phyloP scores from a whole-genome alignment of 2,113 vertebrate species.

The Coturnix japonica region DNA sequence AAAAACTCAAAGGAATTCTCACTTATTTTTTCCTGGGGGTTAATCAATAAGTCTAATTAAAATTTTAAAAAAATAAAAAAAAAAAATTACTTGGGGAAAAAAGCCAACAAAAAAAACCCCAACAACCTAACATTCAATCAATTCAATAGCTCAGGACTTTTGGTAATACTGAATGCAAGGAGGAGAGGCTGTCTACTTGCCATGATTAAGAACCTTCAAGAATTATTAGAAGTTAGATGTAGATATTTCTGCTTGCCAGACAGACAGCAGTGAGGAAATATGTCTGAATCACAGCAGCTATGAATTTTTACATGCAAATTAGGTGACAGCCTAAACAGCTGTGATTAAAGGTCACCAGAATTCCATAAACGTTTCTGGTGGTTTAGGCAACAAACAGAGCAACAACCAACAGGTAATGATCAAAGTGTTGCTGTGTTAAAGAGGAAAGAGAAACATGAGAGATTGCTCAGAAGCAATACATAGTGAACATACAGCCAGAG shows the following conservation, averaged over 20 bases:
- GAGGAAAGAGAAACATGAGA: not conserved
- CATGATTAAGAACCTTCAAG: not conserved
- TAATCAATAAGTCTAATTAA: not conserved
- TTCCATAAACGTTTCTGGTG: not conserved
- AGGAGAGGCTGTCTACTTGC: not conserved
- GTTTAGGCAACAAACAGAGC: not conserved
- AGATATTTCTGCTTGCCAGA: not conserved
- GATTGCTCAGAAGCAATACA: fast-evolving
- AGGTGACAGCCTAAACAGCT: not conserved
- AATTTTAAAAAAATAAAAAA: not conserved
- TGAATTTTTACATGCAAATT: not conserved
- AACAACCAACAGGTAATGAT: not conserved
- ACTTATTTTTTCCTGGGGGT: not conserved
- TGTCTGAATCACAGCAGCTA: not conserved
- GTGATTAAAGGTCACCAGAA: not conserved
- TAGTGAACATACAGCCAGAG: not conserved
- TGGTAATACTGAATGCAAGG: not conserved
- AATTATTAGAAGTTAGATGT: not conserved
- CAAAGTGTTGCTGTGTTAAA: fast-evolving
- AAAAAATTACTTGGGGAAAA: not conserved
- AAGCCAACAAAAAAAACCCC: not conserved
- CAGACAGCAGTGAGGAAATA: not conserved
- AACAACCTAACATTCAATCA: not conserved
- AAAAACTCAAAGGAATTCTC: not conserved
- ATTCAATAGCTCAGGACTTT: not conserved